These are phyloP conservation scores for Drosophila sp. DNA, from an alignment of 1,140 invertebrate genomes.

Conservation along the genomic window DNA sequence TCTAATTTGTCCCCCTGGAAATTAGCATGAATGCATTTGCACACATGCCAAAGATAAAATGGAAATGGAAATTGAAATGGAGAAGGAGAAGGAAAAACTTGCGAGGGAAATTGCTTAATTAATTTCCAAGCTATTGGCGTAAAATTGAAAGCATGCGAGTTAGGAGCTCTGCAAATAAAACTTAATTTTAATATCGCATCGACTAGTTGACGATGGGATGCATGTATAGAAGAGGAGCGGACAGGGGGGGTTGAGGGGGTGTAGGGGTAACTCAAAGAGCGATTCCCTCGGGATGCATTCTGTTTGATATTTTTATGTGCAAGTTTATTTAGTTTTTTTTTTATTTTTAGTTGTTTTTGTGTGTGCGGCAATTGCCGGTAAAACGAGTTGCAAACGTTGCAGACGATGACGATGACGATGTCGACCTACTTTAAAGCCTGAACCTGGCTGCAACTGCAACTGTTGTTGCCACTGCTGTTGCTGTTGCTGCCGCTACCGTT, in stretches of 20 bases:
- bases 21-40: conserved; percentile 72
- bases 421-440: conserved; percentile 64
- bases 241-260: no score
- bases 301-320: conserved; percentile 66
- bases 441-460: conserved; percentile 22
- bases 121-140: conserved; percentile 59
- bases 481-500: conserved; percentile 19
- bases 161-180: conserved; percentile 62
- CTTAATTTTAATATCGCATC: conserved; percentile 65
- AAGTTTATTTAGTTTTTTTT: conserved; percentile 38
- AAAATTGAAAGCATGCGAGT: conserved; percentile 57
- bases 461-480: conserved; percentile 25
- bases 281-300: conserved; percentile 60
- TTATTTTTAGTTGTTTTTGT: conserved; percentile 28
- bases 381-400: conserved; percentile 63
- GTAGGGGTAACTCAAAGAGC: neutral
- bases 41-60: conserved; percentile 35
- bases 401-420: conserved; percentile 51
- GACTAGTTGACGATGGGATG: conserved; percentile 14
- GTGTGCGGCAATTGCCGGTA: conserved; percentile 54
- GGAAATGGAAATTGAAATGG: neutral
- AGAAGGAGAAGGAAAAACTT: conserved; percentile 40
- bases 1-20: conserved; percentile 29
- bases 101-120: conserved; percentile 72
- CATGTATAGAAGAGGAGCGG: neutral